phyloP scores from a whole-genome alignment of 2,113 vertebrate species.

The Vulpes vulpes region DNA sequence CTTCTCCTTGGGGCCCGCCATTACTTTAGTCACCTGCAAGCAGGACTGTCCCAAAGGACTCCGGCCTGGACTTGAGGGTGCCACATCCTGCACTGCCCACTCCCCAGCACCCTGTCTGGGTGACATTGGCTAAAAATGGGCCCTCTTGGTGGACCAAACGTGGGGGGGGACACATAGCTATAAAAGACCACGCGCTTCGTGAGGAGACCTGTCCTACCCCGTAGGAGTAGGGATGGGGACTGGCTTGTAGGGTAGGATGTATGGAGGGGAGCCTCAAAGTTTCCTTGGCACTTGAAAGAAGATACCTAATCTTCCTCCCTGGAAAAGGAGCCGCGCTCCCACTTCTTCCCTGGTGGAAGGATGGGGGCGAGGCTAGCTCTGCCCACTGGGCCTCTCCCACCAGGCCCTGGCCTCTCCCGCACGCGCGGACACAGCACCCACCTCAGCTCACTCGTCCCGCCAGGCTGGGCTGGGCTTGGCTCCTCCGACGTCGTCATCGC shows the following conservation, averaged over 20 bases:
- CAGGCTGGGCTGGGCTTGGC: neutral
- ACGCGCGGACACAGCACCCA: constrained; percentile 5
- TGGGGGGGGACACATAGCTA: neutral
- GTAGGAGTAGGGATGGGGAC: neutral
- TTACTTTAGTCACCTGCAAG: neutral
- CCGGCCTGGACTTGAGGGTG: neutral
- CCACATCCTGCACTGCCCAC: neutral
- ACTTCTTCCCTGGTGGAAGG: neutral
- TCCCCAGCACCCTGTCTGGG: neutral
- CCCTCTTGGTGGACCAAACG: neutral
- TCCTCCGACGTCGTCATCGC: constrained; percentile 61
- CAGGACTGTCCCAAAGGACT: neutral
- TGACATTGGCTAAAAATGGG: neutral
- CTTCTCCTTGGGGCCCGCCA: neutral
- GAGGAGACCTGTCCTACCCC: neutral
- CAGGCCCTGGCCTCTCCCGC: neutral
- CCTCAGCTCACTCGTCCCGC: constrained; percentile 64
- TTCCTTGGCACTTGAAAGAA: neutral
- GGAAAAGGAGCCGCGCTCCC: neutral
- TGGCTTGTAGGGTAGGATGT: neutral
- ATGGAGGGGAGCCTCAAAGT: neutral
- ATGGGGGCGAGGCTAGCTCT: neutral
- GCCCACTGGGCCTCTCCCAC: too few species aligned
- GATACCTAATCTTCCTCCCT: neutral
- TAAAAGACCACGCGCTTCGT: neutral